Evolutionary conservation across 2,797 vertebrate genomes (phyloP).

Genomic region (Xerus rutilus): DNA sequence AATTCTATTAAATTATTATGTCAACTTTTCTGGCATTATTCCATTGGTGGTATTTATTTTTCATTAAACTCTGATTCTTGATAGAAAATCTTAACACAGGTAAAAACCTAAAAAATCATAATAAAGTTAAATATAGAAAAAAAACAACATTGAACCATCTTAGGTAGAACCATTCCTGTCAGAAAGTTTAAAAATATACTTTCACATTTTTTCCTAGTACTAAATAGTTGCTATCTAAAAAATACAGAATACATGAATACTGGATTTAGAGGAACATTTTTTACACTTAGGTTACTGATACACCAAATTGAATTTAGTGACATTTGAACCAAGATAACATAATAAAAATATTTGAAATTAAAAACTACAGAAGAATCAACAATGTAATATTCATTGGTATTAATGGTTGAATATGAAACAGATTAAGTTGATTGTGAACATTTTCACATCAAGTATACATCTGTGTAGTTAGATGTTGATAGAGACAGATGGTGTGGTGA

Average conservation of each 20-base stretch:
- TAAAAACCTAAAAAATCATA: constrained; percentile 41
- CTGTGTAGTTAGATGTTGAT: constrained; percentile 72
- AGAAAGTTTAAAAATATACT: constrained; percentile 63
- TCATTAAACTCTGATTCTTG: constrained; percentile 74
- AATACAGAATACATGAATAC: neutral
- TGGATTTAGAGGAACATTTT: neutral
- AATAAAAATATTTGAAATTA: neutral
- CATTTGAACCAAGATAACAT: neutral
- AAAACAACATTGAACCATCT: constrained; percentile 68
- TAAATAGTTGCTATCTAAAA: constrained; percentile 33
- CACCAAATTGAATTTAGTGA: neutral
- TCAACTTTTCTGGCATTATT: constrained; percentile 34
- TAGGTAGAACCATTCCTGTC: neutral
- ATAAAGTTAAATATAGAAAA: constrained; percentile 13
- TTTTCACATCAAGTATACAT: constrained; percentile 64
- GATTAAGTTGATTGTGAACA: constrained; percentile 68
- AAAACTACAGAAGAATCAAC: constrained; percentile 45
- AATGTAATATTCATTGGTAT: constrained; percentile 28
- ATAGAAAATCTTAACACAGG: constrained; percentile 56
- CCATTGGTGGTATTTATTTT: constrained; percentile 64
- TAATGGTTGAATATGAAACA: constrained; percentile 5
- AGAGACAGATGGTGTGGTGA: constrained; percentile 78
- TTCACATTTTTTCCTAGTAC: constrained; percentile 52
- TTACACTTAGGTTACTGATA: neutral
- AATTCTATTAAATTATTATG: constrained; percentile 65